These are phyloP conservation scores for Accipiter virgatus DNA, from an alignment of 2,113 vertebrate species.

Conservation along the genomic window DNA sequence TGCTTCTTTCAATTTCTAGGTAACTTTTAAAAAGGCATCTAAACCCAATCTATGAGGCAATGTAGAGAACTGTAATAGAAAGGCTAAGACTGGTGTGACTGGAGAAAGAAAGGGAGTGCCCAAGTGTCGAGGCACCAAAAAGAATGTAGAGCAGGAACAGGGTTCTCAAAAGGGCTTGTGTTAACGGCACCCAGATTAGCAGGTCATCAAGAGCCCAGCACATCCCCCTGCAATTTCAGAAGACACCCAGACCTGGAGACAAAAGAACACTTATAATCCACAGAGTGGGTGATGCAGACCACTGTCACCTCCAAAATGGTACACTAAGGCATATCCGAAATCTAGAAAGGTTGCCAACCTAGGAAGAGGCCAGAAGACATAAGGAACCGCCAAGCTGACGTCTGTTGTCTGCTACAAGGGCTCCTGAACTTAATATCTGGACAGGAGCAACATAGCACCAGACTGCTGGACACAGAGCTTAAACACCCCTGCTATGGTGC, in stretches of 20 bases:
- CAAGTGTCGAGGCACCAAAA: background rate
- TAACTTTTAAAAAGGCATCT: background rate
- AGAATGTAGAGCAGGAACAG: background rate
- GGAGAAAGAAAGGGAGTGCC: background rate
- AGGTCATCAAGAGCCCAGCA: background rate
- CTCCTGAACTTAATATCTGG: background rate
- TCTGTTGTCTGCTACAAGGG: background rate
- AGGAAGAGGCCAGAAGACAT: background rate
- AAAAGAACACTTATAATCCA: background rate
- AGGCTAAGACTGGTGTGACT: background rate
- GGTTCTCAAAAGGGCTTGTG: background rate
- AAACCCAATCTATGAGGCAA: background rate
- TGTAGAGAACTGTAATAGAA: background rate
- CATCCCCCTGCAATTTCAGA: background rate
- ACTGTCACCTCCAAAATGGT: background rate
- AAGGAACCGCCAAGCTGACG: background rate
- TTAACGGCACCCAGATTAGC: background rate
- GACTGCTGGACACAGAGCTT: background rate
- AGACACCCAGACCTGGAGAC: background rate
- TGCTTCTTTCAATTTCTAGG: background rate
- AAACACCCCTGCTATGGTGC: background rate
- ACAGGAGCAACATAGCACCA: rapidly evolving
- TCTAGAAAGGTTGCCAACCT: rapidly evolving
- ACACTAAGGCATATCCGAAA: background rate
- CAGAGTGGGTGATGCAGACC: background rate